These are phyloP conservation scores for Ammodytes dubius DNA, from an alignment of 2,113 vertebrate species.

Conservation along the genomic window DNA sequence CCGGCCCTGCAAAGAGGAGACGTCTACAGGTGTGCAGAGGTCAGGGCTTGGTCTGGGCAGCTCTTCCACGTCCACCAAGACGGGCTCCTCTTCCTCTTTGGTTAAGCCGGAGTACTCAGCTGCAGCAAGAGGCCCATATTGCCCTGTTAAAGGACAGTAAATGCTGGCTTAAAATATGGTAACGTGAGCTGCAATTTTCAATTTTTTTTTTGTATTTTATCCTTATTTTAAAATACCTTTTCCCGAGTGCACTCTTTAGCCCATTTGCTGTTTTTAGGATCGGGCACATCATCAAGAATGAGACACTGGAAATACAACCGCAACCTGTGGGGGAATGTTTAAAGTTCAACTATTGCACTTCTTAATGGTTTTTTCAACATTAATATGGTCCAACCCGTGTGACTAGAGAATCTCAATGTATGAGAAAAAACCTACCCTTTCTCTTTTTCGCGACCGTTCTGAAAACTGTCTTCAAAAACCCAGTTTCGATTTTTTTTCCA, in stretches of 20 bases:
- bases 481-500: no score
- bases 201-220: background rate
- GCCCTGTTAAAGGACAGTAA: slow-evolving; percentile 58
- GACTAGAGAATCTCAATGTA: no score
- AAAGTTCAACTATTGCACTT: background rate
- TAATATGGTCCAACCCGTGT: no score
- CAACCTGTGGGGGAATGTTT: slow-evolving; percentile 52
- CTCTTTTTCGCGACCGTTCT: no score
- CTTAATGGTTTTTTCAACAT: no score
- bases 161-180: background rate
- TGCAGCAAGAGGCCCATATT: slow-evolving; percentile 66
- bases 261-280: slow-evolving; percentile 88
- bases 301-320: slow-evolving; percentile 62
- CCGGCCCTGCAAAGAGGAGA: background rate
- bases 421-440: no score
- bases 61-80: slow-evolving; percentile 79
- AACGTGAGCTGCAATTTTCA: background rate
- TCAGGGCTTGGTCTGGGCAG: slow-evolving; percentile 46
- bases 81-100: slow-evolving; percentile 70
- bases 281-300: slow-evolving; percentile 78
- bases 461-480: no score
- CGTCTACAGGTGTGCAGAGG: background rate
- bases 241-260: slow-evolving; percentile 76
- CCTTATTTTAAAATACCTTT: slow-evolving; percentile 67
- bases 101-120: slow-evolving; percentile 48